phyloP scores from a whole-genome alignment of 2,797 vertebrate species.

The Dipus sagitta region DNA sequence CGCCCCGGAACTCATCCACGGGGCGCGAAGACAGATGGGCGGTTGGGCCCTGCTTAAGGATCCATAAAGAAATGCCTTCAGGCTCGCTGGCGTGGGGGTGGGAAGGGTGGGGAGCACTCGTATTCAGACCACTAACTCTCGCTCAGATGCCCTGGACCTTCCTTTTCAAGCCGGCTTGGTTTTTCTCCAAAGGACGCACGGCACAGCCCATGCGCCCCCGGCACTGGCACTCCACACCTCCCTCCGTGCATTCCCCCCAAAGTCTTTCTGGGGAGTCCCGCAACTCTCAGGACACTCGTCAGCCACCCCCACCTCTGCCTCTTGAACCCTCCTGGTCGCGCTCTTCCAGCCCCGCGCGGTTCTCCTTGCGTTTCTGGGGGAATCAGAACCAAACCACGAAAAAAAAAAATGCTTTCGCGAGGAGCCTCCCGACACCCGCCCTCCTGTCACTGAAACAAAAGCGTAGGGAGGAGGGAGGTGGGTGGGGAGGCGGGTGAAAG shows the following conservation, averaged over 20 bases:
- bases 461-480: constrained; percentile 78
- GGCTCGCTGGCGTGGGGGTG: background rate
- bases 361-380: constrained; percentile 46
- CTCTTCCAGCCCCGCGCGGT: constrained; percentile 34
- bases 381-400: constrained; percentile 73
- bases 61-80: background rate
- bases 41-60: background rate
- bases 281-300: constrained; percentile 62
- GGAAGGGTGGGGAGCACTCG: background rate
- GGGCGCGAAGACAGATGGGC: background rate
- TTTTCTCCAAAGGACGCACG: constrained; percentile 69
- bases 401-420: constrained; percentile 59
- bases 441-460: constrained; percentile 82
- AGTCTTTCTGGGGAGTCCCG: constrained; percentile 67
- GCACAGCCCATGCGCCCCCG: constrained; percentile 69
- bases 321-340: background rate
- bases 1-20: background rate
- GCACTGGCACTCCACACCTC: constrained; percentile 24
- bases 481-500: constrained; percentile 67
- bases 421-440: constrained; percentile 80
- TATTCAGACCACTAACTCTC: background rate
- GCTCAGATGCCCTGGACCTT: background rate
- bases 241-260: constrained; percentile 43
- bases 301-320: background rate
- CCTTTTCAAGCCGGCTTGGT: background rate